Percentiles rank a stretch among this genome's conserved stretches.
Conservation (phyloP, 1,140 invertebrate genomes). For the Thaumetopoea pityocampa region DNA sequence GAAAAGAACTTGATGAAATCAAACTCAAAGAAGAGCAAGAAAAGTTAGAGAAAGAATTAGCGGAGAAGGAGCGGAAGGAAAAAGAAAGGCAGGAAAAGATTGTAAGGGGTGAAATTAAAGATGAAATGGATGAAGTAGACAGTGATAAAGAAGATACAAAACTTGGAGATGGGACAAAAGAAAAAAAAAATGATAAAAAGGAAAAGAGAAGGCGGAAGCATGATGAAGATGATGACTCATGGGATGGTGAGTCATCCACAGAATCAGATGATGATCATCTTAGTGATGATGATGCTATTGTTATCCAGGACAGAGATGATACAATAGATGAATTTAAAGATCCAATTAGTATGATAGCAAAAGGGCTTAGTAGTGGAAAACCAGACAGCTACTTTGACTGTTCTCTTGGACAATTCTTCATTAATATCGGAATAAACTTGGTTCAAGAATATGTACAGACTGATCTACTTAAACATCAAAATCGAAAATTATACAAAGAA, state of each 20-base stretch:
- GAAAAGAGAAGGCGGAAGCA: slow-evolving; percentile 56
- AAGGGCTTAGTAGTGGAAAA: slow-evolving; percentile 58
- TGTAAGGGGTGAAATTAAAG: slow-evolving; percentile 60
- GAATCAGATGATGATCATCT: slow-evolving; percentile 73
- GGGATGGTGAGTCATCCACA: slow-evolving; percentile 71
- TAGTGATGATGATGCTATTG: slow-evolving; percentile 72
- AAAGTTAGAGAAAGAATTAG: slow-evolving; percentile 63
- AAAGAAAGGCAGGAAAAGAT: slow-evolving; percentile 66
- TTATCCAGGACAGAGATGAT: slow-evolving; percentile 77
- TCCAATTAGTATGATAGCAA: slow-evolving; percentile 66
- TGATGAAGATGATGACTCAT: slow-evolving; percentile 67
- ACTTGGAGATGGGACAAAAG: slow-evolving; percentile 32
- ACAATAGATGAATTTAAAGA: slow-evolving; percentile 69
- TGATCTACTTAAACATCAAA: slow-evolving; percentile 91
- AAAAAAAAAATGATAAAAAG: slow-evolving; percentile 60
- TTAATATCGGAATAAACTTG: slow-evolving; percentile 93
- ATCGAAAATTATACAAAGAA: slow-evolving; percentile 83
- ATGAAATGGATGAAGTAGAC: slow-evolving; percentile 38
- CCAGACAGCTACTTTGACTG: slow-evolving; percentile 86
- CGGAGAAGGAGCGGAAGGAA: slow-evolving; percentile 64
- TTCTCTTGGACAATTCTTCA: slow-evolving; percentile 93
- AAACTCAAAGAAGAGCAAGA: slow-evolving; percentile 64
- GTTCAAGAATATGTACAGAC: slow-evolving; percentile 95
- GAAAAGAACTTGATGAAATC: slow-evolving; percentile 79
- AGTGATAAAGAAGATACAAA: slow-evolving; percentile 25